Evolutionary conservation across 2,797 vertebrate genomes (phyloP), one percentile per base, ranked within the genome.

Genomic region (Micrastur ruficollis): DNA sequence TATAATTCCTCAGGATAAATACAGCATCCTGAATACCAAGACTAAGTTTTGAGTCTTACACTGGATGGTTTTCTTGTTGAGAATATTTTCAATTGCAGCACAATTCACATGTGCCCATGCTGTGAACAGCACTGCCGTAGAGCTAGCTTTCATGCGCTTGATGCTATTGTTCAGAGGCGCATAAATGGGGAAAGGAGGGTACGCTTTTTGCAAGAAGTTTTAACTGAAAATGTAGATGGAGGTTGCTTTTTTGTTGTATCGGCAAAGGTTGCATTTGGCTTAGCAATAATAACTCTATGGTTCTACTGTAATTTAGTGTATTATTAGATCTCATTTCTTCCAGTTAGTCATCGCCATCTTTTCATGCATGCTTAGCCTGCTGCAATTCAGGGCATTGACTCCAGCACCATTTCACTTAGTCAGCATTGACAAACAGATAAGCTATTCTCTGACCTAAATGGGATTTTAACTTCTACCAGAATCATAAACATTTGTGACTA

Each of bases 381-480:
- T 85, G 55, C 34, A 85, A 2, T 73, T 87, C 74, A 67, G 63
- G 15, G 8, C 55, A 34, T 80, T 78, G 66, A 88, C 44, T 89
- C 59, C 90, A 67, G 71, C 22, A 63, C 38, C 55, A 40, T 76
- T 94, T 38, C 59, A 58, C 70, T 94, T 86, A 71, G 65, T 83
- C 65, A 92, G 5, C 87, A 58, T 3, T 95, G 87, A 91, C 87
- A 95, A 84, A 75, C 20, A 53, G 86, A 78, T 94, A 68, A 95
- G 11, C 15, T 62, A 15, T 29, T 65, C 62, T 66, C 44, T 59
- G 38, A 86, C 49, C 19, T 78, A 47, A 91, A 76, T 27, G 29
- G 10, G 44, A 68, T 91, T 74, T 81, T 75, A 50, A 79, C 66
- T 82, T 94, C 73, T 90, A 78, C 26, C 44, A 68, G 58, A 71